Conservation (phyloP, 2,888 invertebrate species). For the Hymenopus coronatus region DNA sequence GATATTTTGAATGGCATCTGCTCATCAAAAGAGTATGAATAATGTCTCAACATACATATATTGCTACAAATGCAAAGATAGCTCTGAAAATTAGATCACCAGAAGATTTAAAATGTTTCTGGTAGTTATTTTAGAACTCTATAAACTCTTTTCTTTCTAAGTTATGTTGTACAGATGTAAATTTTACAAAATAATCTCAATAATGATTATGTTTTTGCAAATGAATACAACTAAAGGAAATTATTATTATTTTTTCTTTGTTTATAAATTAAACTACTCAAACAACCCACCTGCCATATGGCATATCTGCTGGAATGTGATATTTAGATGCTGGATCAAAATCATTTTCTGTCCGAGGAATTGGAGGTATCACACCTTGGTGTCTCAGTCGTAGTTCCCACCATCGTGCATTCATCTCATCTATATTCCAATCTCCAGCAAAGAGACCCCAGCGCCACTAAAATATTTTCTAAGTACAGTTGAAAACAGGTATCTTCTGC, state of each 20-base stretch:
- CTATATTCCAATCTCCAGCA: constrained; percentile 60
- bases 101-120: too few species aligned
- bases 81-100: too few species aligned
- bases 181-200: too few species aligned
- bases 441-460: constrained; percentile 82
- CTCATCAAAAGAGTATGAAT: too few species aligned
- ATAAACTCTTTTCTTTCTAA: too few species aligned
- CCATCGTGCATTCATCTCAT: constrained; percentile 70
- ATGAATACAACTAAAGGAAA: neutral
- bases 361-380: constrained; percentile 72
- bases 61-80: too few species aligned
- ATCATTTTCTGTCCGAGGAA: constrained; percentile 65
- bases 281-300: constrained; percentile 49
- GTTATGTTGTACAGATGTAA: too few species aligned
- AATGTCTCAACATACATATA: too few species aligned
- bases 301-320: constrained; percentile 71
- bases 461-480: neutral
- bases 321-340: constrained; percentile 83
- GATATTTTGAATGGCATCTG: too few species aligned
- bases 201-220: neutral
- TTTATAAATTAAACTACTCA: neutral
- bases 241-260: neutral
- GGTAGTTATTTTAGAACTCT: too few species aligned
- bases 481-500: neutral
- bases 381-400: constrained; percentile 71